phyloP scores from a whole-genome alignment of 92 coral and sea anemone species.

The Blastomussa wellsi region DNA sequence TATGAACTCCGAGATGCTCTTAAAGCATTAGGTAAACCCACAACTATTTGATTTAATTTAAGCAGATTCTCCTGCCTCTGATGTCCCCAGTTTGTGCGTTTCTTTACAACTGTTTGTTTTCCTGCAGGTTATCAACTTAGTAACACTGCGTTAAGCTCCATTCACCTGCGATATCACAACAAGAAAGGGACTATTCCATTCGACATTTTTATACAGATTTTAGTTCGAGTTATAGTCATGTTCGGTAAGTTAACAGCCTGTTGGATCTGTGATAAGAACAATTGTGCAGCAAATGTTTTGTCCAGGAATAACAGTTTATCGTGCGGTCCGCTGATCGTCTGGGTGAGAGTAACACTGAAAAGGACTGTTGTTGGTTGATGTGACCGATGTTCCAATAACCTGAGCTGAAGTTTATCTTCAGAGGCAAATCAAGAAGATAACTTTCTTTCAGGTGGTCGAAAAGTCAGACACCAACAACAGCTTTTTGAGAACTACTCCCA shows the following conservation, averaged over 20 bases:
- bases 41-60: background rate
- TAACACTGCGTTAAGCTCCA: slow-evolving; percentile 73
- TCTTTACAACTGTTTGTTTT: background rate
- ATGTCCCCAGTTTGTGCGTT: background rate
- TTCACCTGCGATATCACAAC: slow-evolving; percentile 83
- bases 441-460: too few species aligned
- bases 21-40: slow-evolving; percentile 54
- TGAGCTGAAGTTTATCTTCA: too few species aligned
- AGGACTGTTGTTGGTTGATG: too few species aligned
- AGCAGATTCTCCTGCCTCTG: background rate
- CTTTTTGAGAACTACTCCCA: too few species aligned
- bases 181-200: slow-evolving; percentile 83
- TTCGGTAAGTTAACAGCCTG: slow-evolving; percentile 68
- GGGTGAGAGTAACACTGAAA: too few species aligned
- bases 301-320: too few species aligned
- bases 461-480: too few species aligned
- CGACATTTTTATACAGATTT: slow-evolving; percentile 83
- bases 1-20: slow-evolving; percentile 81
- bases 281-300: too few species aligned
- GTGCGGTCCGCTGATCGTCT: too few species aligned
- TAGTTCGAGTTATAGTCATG: slow-evolving; percentile 85
- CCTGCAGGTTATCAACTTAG: slow-evolving; percentile 77
- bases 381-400: too few species aligned
- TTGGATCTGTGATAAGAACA: too few species aligned
- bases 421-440: too few species aligned